phyloP scores from a whole-genome alignment of 2,113 vertebrate species.

The Nerophis ophidion region DNA sequence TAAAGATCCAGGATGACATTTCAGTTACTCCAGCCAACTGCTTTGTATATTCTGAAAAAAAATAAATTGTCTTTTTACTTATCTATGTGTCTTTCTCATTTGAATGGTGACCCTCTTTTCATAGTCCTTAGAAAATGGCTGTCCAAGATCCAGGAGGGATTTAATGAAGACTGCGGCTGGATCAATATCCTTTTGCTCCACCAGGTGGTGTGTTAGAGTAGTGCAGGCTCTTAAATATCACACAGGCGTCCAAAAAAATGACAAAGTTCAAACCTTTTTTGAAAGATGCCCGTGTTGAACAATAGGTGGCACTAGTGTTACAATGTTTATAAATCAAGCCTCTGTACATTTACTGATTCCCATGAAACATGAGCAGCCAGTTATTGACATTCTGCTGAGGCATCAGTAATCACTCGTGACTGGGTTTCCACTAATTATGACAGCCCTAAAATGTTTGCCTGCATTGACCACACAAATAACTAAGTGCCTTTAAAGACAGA shows the following conservation, averaged over 20 bases:
- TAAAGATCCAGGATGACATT: slow-evolving; percentile 67
- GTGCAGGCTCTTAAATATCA: slow-evolving; percentile 10
- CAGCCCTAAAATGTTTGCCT: slow-evolving; percentile 10
- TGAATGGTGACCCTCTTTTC: slow-evolving; percentile 50
- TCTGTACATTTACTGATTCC: slow-evolving; percentile 52
- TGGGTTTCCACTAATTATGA: slow-evolving; percentile 13
- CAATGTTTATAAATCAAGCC: slow-evolving; percentile 43
- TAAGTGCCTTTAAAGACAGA: slow-evolving; percentile 1
- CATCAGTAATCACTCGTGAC: slow-evolving; percentile 15
- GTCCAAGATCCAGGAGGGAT: slow-evolving; percentile 33
- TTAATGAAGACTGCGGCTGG: background rate
- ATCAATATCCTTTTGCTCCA: slow-evolving; percentile 25
- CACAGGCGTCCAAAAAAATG: slow-evolving; percentile 49
- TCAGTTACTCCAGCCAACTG: slow-evolving; percentile 76
- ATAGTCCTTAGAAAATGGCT: slow-evolving; percentile 59
- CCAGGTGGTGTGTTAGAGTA: slow-evolving; percentile 23
- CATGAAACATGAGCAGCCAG: slow-evolving; percentile 50
- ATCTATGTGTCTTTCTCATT: slow-evolving; percentile 17
- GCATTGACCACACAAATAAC: slow-evolving; percentile 10
- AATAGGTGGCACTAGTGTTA: slow-evolving; percentile 38
- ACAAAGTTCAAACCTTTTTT: slow-evolving; percentile 49
- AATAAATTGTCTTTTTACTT: slow-evolving; percentile 82
- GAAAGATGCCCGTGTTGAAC: slow-evolving; percentile 46
- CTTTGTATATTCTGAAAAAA: slow-evolving; percentile 86
- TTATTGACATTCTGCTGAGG: slow-evolving; percentile 48